phyloP scores from a whole-genome alignment of 53 echinoderm and acorn worm species.

The Zoroaster sp. region DNA sequence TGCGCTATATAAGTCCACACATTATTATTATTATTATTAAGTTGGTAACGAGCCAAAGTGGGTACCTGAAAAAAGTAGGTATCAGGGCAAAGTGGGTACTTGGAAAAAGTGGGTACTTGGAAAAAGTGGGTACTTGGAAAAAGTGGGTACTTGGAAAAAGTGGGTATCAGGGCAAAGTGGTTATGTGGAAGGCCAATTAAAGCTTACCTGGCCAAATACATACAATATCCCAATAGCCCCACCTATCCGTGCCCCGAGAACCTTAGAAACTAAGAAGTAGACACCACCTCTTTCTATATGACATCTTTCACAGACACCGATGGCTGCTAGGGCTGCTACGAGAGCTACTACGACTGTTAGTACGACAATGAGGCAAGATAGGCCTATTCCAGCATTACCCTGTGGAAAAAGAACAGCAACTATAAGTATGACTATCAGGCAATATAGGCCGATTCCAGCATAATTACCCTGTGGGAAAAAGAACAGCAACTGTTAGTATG shows the following conservation, averaged over 20 bases:
- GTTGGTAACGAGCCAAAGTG: no score
- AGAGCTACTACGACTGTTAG: conserved; percentile 87
- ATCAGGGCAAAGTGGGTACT: no score
- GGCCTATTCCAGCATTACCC: conserved; percentile 98
- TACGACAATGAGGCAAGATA: conserved; percentile 90
- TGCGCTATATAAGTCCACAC: no score
- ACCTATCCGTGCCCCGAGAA: conserved; percentile 88
- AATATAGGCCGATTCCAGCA: conserved; percentile 76
- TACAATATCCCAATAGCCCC: conserved; percentile 94
- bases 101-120: no score
- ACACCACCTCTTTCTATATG: conserved; percentile 96
- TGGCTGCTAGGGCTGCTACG: conserved; percentile 84
- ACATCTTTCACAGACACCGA: conserved; percentile 95
- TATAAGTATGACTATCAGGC: conserved; percentile 74
- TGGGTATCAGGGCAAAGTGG: no score
- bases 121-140: no score
- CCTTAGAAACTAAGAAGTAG: conserved; percentile 91
- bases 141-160: no score
- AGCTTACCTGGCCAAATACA: conserved; percentile 89
- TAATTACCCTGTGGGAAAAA: conserved; percentile 9
- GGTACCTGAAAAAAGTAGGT: no score
- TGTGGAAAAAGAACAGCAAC: conserved; percentile 43
- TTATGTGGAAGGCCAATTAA: no score
- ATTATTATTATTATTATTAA: no score
- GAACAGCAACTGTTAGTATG: conserved; percentile 65